Base-by-base conservation (phyloP, 2,888 invertebrate species). In the Ectemnius lituratus region DNA sequence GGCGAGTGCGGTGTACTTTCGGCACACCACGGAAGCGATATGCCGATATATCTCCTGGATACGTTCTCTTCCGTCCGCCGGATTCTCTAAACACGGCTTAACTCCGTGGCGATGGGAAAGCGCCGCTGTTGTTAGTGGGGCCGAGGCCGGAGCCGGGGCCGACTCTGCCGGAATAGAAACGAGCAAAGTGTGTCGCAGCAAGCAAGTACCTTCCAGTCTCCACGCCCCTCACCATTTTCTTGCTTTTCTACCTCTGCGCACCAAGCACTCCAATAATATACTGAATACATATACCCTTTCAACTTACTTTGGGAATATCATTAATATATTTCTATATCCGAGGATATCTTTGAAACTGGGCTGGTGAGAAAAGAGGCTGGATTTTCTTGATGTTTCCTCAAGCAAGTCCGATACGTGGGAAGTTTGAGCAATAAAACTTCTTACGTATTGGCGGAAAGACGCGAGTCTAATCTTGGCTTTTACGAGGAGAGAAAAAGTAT, bases 161-260 rank as follows among this genome's bases (percentile, higher is more conserved):
- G 23, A 5, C 52, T 8, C 37, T 37, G 37, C 37, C 37, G 37
- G 37, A 37, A 37, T 37, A 14, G 37, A 14, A 59, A 52, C 60
- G 13, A 0, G 16, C 57, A 60, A 78, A 78, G 75, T 78, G 72
- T 71, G 80, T 69, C 80, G 73, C 71, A 52, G 52, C n/a, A 67
- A 45, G 20, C 64, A 46, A 27, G 58, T 63, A 71, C 73, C 80
- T 81, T 79, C 75, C 84, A 80, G 79, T 78, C 73, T 71, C 46
- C 60, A 20, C 67, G 61, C 58, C 27, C 58, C 27, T 5, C 52
- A 16, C 52, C n/a, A 16, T 52, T 52, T 16, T 52, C 52, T 16
- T 16, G 4, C 5, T 16, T 16, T 52, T 16, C 52, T 16, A 52
- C 52, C 8, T 37, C 11, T 37, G 11, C 37, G 8, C 37, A 11